Base-by-base conservation (phyloP, 2,888 invertebrate species). In the Selenia dentaria region DNA sequence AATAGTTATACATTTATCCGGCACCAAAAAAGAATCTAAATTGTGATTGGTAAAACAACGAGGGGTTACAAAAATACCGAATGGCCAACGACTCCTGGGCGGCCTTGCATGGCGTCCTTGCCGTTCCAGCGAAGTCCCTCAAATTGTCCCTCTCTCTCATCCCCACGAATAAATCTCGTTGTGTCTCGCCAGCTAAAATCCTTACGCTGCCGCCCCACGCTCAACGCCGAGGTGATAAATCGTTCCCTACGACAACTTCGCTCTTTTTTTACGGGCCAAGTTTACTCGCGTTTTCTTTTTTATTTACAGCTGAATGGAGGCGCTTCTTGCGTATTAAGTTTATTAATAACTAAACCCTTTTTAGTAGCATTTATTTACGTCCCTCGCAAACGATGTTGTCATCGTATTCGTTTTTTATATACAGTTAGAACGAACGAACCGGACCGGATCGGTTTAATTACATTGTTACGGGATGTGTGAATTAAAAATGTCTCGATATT, bases 51-150 rank as follows among this genome's bases (percentile, higher is more conserved):
- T n/a, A n/a, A n/a, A n/a, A 61, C 53, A 52, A 41, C 50, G 60
- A 60, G 54, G 64, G 62, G 59, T 64, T 54, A 49, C 52, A 34
- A 55, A 54, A 61, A 64, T 32, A 63, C 54, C 57, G 47, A 54
- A 54, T 54, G 57, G 58, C 59, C 62, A 59, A 72, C 67, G 70
- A 76, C 75, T 74, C 68, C 59, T 57, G 58, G 62, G 68, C 79
- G 87, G 72, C 89, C 89, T 88, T 89, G 88, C 79, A 55, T 62
- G 41, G 60, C 85, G 88, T 83, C 88, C 88, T 88, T 89, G 87
- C 77, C 63, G 57, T 60, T 59, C 73, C 74, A 68, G 67, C 68
- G 68, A 70, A 70, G 70, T 70, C 71, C 72, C 66, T 71, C 53
- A 44, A 35, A 54, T 38, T 55, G 34, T 26, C 51, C 67, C 40